These are phyloP conservation scores for Deilephila porcellus DNA, from an alignment of 2,888 invertebrate genomes.

Conservation along the genomic window DNA sequence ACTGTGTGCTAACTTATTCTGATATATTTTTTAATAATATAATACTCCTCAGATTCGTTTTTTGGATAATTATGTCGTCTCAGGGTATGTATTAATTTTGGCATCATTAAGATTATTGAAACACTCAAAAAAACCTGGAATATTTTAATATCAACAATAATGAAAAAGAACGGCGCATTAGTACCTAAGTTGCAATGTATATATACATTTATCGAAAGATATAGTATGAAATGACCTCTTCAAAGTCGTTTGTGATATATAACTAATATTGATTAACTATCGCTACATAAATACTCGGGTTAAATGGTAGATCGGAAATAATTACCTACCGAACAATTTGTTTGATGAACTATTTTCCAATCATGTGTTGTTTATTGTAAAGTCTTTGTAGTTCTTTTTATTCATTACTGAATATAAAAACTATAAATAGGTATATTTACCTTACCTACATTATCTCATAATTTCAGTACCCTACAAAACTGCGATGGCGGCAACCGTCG, in stretches of 20 bases:
- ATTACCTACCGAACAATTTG: no score
- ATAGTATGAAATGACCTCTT: background rate
- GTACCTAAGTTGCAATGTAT: background rate
- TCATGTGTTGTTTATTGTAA: background rate
- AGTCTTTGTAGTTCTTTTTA: background rate
- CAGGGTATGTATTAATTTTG: background rate
- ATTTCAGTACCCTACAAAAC: slow-evolving; percentile 56
- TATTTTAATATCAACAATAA: background rate
- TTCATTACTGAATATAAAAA: background rate
- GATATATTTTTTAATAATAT: no score
- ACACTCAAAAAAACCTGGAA: background rate
- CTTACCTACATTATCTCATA: slow-evolving; percentile 6
- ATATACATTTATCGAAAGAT: background rate
- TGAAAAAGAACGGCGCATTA: background rate
- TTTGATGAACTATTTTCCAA: no score
- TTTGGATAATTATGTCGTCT: background rate
- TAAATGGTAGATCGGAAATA: no score
- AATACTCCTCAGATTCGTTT: no score
- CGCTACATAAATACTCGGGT: no score
- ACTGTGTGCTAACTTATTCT: no score
- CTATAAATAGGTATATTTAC: no score
- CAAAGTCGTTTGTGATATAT: background rate
- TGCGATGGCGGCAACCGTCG: slow-evolving; percentile 59
- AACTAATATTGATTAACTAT: background rate
- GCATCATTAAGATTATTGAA: background rate